Base-by-base conservation (phyloP, 2,113 vertebrate species). In the Ramphastos sulfuratus region DNA sequence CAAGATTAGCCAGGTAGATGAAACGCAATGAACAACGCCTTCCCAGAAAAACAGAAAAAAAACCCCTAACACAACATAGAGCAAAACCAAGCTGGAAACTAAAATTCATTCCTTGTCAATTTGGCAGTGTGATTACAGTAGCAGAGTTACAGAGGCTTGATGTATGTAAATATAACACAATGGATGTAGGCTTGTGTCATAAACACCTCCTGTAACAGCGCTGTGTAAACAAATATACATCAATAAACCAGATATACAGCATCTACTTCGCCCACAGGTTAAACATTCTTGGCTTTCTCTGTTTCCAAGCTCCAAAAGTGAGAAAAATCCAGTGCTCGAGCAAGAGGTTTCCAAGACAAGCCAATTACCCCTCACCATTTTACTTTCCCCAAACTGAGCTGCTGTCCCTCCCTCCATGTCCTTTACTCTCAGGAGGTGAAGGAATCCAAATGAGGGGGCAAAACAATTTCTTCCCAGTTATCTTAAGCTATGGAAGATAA, bases 391-490 rank as follows among this genome's bases (percentile, higher is more conserved):
- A 94, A 93, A 97, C 77, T 85, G 83, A 96, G 58, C 7, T 66
- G 74, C 42, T 60, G 8, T 94, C 52, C 93, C 61, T 97, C 81
- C 85, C 82, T 19, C 59, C 60, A 35, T 66, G n/a, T 86, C 83
- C 83, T 93, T 96, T 64, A 61, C 82, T 94, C 82, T 96, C 79
- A 56, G 66, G 80, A 85, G 55, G 54, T 11, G 5, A 96, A 44
- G 21, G 10, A 95, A 74, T 76, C 76, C 96, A 94, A 98, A 97
- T 87, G 86, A 96, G 66, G 95, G 95, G 78, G 91, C 96, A 97
- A 98, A 98, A 98, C 96, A 78, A 97, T 98, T 97, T 97, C 90
- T 97, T 97, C 95, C 87, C 95, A 97, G 97, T 98, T 97, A 97
- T 94, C 94, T 96, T 96, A 96, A 97, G 92, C 94, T 79, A 85